Conservation (phyloP, 2,888 invertebrate species). For the Panopea generosa region DNA sequence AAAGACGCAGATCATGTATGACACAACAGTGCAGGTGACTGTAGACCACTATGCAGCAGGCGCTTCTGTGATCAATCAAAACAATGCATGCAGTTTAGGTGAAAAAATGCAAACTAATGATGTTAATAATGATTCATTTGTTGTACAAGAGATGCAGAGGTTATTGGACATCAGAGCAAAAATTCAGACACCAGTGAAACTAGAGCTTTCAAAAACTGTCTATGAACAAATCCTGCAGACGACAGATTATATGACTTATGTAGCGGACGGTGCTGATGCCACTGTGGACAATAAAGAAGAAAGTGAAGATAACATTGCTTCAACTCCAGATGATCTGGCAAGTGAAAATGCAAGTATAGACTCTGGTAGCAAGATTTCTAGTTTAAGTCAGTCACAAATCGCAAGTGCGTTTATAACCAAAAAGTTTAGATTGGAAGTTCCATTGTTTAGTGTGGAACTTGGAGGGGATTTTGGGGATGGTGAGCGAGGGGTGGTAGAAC, state of each 20-base stretch:
- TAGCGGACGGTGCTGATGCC: slow-evolving; percentile 8
- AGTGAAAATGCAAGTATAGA: background rate
- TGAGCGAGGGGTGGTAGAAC: slow-evolving; percentile 89
- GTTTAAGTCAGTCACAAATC: slow-evolving; percentile 18
- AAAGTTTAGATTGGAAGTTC: slow-evolving; percentile 80
- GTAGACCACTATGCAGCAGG: slow-evolving; percentile 86
- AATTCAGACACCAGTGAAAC: slow-evolving; percentile 93
- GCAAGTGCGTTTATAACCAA: slow-evolving; percentile 65
- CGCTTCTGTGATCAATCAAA: slow-evolving; percentile 74
- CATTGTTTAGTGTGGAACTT: slow-evolving; percentile 81
- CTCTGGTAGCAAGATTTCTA: background rate
- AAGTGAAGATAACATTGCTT: slow-evolving; percentile 12
- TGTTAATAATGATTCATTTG: slow-evolving; percentile 22
- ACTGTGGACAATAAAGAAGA: slow-evolving; percentile 34
- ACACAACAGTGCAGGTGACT: slow-evolving; percentile 92
- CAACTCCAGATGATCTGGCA: slow-evolving; percentile 5
- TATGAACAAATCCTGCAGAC: slow-evolving; percentile 93
- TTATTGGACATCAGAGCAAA: slow-evolving; percentile 89
- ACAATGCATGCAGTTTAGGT: slow-evolving; percentile 52
- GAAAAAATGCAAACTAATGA: slow-evolving; percentile 24
- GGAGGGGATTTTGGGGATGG: slow-evolving; percentile 83
- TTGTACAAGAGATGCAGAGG: slow-evolving; percentile 34
- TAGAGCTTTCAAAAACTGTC: slow-evolving; percentile 93
- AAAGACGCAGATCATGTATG: slow-evolving; percentile 94
- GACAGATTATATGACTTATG: slow-evolving; percentile 81